These are phyloP conservation scores for Brachionus sp. DNA, from an alignment of 1,140 invertebrate species.

Conservation along the genomic window DNA sequence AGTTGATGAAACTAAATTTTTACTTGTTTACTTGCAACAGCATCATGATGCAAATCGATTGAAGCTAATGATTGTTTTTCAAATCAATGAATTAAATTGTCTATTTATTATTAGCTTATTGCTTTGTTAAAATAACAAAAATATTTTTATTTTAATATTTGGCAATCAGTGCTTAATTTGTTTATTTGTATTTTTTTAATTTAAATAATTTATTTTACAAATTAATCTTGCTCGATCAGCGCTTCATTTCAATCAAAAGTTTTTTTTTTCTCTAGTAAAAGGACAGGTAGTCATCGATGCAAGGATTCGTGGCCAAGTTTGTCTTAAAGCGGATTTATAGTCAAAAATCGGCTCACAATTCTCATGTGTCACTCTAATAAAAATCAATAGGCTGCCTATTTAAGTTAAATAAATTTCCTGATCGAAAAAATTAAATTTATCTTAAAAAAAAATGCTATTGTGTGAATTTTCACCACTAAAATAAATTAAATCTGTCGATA, in stretches of 20 bases:
- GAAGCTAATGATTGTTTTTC: conserved; percentile 3
- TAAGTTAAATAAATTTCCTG: not conserved
- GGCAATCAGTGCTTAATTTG: not conserved
- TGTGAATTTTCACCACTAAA: not conserved
- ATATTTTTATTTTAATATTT: not conserved
- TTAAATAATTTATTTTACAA: not conserved
- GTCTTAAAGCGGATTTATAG: not conserved
- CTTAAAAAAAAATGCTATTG: not conserved
- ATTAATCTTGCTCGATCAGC: not conserved
- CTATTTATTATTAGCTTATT: not conserved
- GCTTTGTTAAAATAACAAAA: not conserved
- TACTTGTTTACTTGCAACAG: not conserved
- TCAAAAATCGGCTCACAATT: not conserved
- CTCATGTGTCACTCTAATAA: conserved; percentile 1
- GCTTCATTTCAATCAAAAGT: not conserved
- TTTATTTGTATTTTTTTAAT: not conserved
- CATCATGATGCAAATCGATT: not conserved
- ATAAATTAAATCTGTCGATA: not conserved
- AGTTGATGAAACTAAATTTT: not conserved
- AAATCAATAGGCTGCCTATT: not conserved
- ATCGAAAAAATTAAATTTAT: not conserved
- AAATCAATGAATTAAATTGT: not conserved
- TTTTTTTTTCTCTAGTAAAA: not conserved
- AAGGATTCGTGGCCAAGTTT: not conserved
- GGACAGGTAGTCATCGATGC: not conserved